Conservation (phyloP, 2,888 invertebrate species). For the Drosophila affinis region DNA sequence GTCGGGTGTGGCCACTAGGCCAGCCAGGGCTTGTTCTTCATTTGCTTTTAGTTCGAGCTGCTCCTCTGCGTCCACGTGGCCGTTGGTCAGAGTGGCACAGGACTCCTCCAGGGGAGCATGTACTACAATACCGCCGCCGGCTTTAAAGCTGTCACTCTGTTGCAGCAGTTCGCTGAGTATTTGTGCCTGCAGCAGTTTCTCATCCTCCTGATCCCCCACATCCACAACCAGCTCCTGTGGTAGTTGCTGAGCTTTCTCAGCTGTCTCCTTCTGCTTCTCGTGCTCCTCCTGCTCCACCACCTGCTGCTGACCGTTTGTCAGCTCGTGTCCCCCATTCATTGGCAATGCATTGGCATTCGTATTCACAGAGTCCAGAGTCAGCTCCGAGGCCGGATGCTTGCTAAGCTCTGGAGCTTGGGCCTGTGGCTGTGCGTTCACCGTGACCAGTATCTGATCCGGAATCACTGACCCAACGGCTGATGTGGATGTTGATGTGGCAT, state of each 20-base stretch:
- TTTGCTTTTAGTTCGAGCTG: conserved; percentile 8
- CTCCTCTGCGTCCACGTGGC: conserved; percentile 23
- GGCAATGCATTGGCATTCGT: conserved; percentile 33
- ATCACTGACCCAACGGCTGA: conserved; percentile 30
- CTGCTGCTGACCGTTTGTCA: conserved; percentile 65
- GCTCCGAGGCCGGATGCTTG: conserved; percentile 40
- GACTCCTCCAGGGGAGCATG: conserved; percentile 12
- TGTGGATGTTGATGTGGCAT: conserved; percentile 81
- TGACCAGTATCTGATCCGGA: conserved; percentile 12
- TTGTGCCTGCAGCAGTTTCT: conserved; percentile 71
- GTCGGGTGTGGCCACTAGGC: not conserved
- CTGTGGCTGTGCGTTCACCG: conserved; percentile 38
- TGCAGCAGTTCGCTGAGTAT: conserved; percentile 76
- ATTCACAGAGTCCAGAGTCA: conserved; percentile 38
- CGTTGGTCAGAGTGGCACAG: conserved; percentile 28
- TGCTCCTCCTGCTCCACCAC: conserved; percentile 38
- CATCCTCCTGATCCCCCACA: conserved; percentile 33
- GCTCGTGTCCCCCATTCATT: conserved; percentile 52
- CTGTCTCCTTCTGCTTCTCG: conserved; percentile 3
- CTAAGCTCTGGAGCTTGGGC: conserved; percentile 7
- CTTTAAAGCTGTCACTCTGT: conserved; percentile 61
- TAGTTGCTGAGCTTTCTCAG: conserved; percentile 26
- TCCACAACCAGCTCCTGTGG: conserved; percentile 4
- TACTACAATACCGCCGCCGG: conserved; percentile 5
- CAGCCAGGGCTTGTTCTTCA: conserved; percentile 5